A percentile compares a stretch with the other conserved stretches of the same genome.
Conservation (phyloP, 2,113 vertebrate genomes). For the Egretta garzetta region DNA sequence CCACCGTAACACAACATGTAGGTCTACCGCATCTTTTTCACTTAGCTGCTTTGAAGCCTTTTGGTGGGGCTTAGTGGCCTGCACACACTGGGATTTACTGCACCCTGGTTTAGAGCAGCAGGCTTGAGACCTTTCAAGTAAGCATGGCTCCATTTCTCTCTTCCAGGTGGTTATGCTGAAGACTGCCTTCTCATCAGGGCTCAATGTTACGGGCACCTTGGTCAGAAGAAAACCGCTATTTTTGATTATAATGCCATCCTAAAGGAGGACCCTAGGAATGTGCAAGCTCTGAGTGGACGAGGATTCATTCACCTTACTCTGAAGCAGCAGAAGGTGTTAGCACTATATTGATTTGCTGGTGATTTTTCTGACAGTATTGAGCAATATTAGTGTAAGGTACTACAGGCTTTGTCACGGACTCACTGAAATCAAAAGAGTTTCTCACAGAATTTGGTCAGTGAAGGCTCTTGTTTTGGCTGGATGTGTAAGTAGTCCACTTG, state of each 20-base stretch:
- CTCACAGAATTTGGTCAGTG: background rate
- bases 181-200: conserved; percentile 88
- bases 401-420: background rate
- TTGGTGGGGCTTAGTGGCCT: background rate
- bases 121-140: background rate
- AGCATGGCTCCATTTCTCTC: background rate
- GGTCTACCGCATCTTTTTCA: background rate
- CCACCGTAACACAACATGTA: background rate
- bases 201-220: conserved; percentile 85
- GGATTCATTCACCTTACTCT: conserved; percentile 85
- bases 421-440: background rate
- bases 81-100: background rate
- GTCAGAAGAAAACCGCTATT: conserved; percentile 90
- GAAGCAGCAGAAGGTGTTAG: conserved; percentile 85
- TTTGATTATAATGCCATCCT: conserved; percentile 88
- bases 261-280: conserved; percentile 79
- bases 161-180: conserved; percentile 78
- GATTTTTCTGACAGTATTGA: background rate
- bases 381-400: background rate
- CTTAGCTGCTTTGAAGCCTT: background rate
- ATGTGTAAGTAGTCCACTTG: background rate
- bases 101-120: background rate
- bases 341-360: background rate
- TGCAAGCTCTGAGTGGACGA: conserved; percentile 86
- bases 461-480: background rate